Evolutionary conservation across 2,888 invertebrate genomes (phyloP).

Genomic region (Caenorhabditis angaria): DNA sequence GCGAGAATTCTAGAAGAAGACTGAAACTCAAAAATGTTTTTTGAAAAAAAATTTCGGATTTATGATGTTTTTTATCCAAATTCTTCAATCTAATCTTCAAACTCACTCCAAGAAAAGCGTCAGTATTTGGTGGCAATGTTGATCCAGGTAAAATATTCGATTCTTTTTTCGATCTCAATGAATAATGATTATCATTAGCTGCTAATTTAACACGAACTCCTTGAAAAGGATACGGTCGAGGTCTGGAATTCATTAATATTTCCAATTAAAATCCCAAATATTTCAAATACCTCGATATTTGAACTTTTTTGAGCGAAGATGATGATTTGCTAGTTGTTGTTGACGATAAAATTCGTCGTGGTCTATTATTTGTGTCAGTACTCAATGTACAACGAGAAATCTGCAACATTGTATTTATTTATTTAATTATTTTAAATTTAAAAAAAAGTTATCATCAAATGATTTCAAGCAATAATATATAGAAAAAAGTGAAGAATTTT

Average conservation of each 20-base stretch:
- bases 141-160: neutral
- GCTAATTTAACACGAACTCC: slow-evolving; percentile 56
- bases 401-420: neutral
- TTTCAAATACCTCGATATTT: neutral
- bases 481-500: neutral
- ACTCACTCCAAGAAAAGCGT: neutral
- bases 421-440: neutral
- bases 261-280: neutral
- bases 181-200: slow-evolving; percentile 29
- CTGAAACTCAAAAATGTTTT: too few relatives aligned
- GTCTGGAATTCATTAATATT: slow-evolving; percentile 16
- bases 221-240: slow-evolving; percentile 52
- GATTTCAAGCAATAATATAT: too few relatives aligned
- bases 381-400: slow-evolving; percentile 1
- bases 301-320: neutral
- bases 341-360: neutral
- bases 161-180: neutral
- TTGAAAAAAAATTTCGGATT: too few relatives aligned
- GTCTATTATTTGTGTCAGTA: neutral
- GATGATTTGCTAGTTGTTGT: neutral
- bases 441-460: too few relatives aligned
- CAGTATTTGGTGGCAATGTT: neutral
- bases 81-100: neutral
- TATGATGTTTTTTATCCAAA: too few relatives aligned
- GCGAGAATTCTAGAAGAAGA: too few relatives aligned